Base-by-base conservation (phyloP, 2,888 invertebrate species). In the Creontiades dilutus region DNA sequence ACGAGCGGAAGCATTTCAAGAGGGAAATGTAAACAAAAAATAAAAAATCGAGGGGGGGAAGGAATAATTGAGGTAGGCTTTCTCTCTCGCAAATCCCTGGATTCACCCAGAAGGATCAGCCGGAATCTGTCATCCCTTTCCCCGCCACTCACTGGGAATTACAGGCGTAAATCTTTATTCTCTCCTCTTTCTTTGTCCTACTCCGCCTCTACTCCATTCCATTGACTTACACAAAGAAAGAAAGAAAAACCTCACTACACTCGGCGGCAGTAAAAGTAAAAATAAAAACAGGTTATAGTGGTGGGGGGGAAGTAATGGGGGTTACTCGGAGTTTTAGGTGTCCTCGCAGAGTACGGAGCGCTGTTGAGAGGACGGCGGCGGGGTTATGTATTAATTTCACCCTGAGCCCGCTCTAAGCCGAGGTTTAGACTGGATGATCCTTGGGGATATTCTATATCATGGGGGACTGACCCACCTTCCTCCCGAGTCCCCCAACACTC, bases 401-500 rank as follows among this genome's bases (percentile, higher is more conserved):
- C 76, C 75, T 86, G 86, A 86, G 86, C 86, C 86, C 68, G 47
- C 75, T 75, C 86, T 86, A 86, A 86, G 86, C 86, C 75, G 46
- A 48, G 86, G 86, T 75, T 86, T 86, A 86, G 86, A 86, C 86
- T 86, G 86, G 86, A 48, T 86, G 75, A 86, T 86, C 86, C 86
- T 86, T 47, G n/a, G 86, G 86, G 86, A 86, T 86, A 48, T 86
- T 68, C 68, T 86, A 86, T 86, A 86, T 86, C 86, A 86, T 86
- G 46, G 86, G 23, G 68, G 68, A 68, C 37, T 86, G 86, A 86
- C 86, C 86, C 86, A 75, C 86, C 86, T 86, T 75, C 86, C 76
- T 75, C 28, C 47, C 48, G 27, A 28, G 28, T 57, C 52, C 55
- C 61, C 55, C 85, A 28, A 57, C 85, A 85, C 85, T 85, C 61